Evolutionary conservation across 2,113 vertebrate genomes (phyloP).

Genomic region (Todiramphus chloris): DNA sequence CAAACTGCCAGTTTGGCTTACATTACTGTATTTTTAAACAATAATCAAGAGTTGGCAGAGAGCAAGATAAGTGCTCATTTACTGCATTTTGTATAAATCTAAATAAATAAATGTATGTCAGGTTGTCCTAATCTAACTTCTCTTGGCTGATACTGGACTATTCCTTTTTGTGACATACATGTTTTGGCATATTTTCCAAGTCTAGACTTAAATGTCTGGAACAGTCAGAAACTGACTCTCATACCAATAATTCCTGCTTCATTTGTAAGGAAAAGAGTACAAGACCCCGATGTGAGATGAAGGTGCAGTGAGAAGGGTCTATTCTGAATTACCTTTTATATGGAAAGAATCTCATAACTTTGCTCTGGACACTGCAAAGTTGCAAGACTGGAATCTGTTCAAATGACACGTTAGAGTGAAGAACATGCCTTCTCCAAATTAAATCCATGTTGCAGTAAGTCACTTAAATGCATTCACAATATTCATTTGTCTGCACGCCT

Average conservation of each 20-base stretch:
- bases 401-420: neutral
- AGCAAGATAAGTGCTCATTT: slow-evolving; percentile 16
- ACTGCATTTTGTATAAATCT: slow-evolving; percentile 2
- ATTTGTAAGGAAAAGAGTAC: neutral
- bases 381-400: neutral
- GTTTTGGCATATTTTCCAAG: neutral
- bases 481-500: neutral
- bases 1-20: slow-evolving; percentile 51
- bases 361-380: neutral
- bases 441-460: neutral
- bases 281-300: neutral
- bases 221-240: neutral
- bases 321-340: neutral
- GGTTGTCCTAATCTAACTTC: neutral
- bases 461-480: neutral
- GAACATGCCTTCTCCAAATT: neutral
- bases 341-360: neutral
- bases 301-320: neutral
- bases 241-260: neutral
- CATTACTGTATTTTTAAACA: slow-evolving; percentile 25
- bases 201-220: neutral
- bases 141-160: neutral
- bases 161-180: neutral
- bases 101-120: slow-evolving; percentile 17
- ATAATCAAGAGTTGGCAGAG: slow-evolving; percentile 32